phyloP scores from a whole-genome alignment of 2,888 invertebrate species.

The Folsomia candida region DNA sequence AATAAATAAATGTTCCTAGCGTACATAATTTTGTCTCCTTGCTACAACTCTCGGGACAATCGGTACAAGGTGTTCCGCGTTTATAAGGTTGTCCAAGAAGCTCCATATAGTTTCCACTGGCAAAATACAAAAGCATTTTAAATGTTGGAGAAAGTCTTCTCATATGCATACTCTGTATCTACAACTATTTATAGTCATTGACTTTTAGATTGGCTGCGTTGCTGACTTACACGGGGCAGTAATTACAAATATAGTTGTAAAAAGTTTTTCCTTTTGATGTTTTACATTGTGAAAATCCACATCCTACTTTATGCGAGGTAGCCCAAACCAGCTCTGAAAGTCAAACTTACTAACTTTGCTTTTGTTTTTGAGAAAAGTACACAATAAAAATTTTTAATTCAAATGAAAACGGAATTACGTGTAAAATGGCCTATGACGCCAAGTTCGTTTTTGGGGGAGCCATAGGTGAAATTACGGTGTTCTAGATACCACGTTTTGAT shows the following conservation, averaged over 20 bases:
- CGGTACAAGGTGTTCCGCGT: constrained; percentile 61
- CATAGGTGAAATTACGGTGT: constrained; percentile 71
- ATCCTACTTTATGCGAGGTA: constrained; percentile 59
- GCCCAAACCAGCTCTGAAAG: constrained; percentile 80
- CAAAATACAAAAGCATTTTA: constrained; percentile 9
- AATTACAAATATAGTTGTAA: constrained; percentile 80
- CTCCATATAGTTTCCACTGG: constrained; percentile 67
- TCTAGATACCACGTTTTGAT: constrained; percentile 76
- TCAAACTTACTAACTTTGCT: too few relatives aligned
- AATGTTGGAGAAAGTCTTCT: background rate
- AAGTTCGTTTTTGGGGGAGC: constrained; percentile 62
- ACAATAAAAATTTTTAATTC: background rate
- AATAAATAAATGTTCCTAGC: too few relatives aligned
- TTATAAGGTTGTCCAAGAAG: constrained; percentile 68
- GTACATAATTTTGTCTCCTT: constrained; percentile 63
- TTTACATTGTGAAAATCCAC: constrained; percentile 65
- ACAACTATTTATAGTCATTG: too few relatives aligned
- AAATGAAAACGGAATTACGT: constrained; percentile 55
- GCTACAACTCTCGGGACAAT: constrained; percentile 66
- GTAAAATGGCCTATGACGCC: constrained; percentile 73
- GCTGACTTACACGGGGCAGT: constrained; percentile 75
- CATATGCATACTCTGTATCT: background rate
- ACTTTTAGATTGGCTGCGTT: too few relatives aligned
- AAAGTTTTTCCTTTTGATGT: constrained; percentile 57
- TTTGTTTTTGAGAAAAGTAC: background rate